Conservation (phyloP, 2,888 invertebrate genomes). For the Seira musarum region DNA sequence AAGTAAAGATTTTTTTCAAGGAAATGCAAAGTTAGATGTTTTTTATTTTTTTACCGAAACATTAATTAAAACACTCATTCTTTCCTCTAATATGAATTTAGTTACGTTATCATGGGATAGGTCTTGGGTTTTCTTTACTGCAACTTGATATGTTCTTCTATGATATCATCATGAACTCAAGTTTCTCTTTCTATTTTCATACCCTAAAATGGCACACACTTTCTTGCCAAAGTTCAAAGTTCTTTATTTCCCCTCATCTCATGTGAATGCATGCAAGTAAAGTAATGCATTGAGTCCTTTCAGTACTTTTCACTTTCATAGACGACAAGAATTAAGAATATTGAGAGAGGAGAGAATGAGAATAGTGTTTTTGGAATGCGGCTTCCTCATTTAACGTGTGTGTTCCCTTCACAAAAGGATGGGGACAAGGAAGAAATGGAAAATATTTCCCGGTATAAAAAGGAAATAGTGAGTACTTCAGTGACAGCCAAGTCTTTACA, state of each 20-base stretch:
- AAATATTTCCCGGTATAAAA: constrained; percentile 9
- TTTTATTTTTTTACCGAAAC: constrained; percentile 44
- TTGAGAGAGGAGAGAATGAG: not conserved
- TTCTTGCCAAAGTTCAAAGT: constrained; percentile 42
- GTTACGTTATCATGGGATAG: constrained; percentile 50
- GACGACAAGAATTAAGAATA: constrained; percentile 32
- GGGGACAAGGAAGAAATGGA: constrained; percentile 16
- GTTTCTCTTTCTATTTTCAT: constrained; percentile 43
- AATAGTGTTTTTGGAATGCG: constrained; percentile 27
- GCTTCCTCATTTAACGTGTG: not conserved
- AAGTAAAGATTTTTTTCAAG: constrained; percentile 24
- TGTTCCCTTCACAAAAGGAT: not conserved
- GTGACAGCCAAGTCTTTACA: constrained; percentile 62
- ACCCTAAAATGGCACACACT: constrained; percentile 8
- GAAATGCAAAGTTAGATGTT: constrained; percentile 33
- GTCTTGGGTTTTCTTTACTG: not conserved
- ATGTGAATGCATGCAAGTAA: constrained; percentile 13
- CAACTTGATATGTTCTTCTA: constrained; percentile 27
- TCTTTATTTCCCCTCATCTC: constrained; percentile 32
- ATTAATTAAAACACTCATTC: constrained; percentile 54
- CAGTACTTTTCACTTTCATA: not conserved
- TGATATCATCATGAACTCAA: constrained; percentile 52
- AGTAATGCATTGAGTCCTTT: not conserved
- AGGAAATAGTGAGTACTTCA: constrained; percentile 53
- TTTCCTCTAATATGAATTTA: constrained; percentile 54